These are phyloP conservation scores for Lingula anatina DNA, from an alignment of 2,888 invertebrate species.

Conservation along the genomic window DNA sequence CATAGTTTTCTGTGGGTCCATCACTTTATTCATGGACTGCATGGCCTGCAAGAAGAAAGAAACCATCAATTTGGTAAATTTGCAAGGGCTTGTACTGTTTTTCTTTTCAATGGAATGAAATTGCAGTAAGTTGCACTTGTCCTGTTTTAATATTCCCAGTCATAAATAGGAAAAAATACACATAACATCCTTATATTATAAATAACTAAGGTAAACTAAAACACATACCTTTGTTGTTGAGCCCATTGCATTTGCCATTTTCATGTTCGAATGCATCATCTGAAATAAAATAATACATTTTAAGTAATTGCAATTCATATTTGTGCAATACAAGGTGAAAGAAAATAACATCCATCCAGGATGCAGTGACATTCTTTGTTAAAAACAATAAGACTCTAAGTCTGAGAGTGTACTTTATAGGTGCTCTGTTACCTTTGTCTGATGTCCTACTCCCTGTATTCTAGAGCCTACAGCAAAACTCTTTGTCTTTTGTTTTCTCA, in stretches of 20 bases:
- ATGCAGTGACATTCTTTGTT: too few relatives aligned
- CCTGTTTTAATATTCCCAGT: too few relatives aligned
- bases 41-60: constrained; percentile 61
- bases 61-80: too few relatives aligned
- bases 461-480: constrained; percentile 78
- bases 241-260: constrained; percentile 81
- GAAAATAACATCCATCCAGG: too few relatives aligned
- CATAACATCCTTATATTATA: not conserved
- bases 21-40: constrained; percentile 78
- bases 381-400: too few relatives aligned
- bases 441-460: constrained; percentile 71
- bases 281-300: constrained; percentile 19
- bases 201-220: not conserved
- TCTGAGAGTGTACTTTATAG: too few relatives aligned
- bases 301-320: too few relatives aligned
- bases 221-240: constrained; percentile 68
- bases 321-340: too few relatives aligned
- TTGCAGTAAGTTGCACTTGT: too few relatives aligned
- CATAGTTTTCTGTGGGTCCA: constrained; percentile 80
- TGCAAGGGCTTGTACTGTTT: too few relatives aligned
- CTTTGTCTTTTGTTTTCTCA: constrained; percentile 82
- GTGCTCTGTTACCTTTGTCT: constrained; percentile 79
- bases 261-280: constrained; percentile 83
- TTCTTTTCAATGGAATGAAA: too few relatives aligned
- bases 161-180: too few relatives aligned